A percentile compares a stretch with the other conserved stretches of the same genome.
These are phyloP conservation scores for Hirtodrosophila confusa DNA, from an alignment of 2,888 invertebrate species.

Conservation along the genomic window DNA sequence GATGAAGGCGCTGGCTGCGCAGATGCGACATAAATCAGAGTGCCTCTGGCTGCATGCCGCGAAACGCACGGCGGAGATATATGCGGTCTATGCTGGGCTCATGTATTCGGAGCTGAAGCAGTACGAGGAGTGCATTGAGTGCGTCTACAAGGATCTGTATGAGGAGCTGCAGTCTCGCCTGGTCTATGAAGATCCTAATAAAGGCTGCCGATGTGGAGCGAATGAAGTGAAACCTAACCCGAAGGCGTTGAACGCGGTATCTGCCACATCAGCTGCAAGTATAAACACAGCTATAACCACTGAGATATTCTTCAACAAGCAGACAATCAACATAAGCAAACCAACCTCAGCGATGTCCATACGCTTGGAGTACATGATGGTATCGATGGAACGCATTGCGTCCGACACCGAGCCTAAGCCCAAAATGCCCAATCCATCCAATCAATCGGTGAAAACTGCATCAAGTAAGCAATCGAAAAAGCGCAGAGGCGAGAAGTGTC, in stretches of 20 bases:
- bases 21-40: constrained; percentile 61
- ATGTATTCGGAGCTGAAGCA: constrained; percentile 65
- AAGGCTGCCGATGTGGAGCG: constrained; percentile 27
- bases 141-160: constrained; percentile 63
- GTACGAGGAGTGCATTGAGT: constrained; percentile 65
- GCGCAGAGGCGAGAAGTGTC: constrained; percentile 27
- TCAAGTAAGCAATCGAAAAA: not conserved
- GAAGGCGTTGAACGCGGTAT: not conserved
- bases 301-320: constrained; percentile 43
- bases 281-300: constrained; percentile 10
- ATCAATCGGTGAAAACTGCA: not conserved
- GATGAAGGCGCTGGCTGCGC: constrained; percentile 27
- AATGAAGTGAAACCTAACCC: accelerated
- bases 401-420: not conserved
- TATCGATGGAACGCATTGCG: not conserved
- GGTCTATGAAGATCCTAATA: constrained; percentile 22
- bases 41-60: constrained; percentile 80
- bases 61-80: constrained; percentile 69
- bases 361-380: not conserved
- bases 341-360: constrained; percentile 18
- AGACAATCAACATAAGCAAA: constrained; percentile 5
- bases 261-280: not conserved
- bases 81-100: constrained; percentile 67
- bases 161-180: constrained; percentile 56
- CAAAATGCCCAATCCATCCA: not conserved